Evolutionary conservation across 2,797 vertebrate species (phyloP).

Genomic region (Galago senegalensis): DNA sequence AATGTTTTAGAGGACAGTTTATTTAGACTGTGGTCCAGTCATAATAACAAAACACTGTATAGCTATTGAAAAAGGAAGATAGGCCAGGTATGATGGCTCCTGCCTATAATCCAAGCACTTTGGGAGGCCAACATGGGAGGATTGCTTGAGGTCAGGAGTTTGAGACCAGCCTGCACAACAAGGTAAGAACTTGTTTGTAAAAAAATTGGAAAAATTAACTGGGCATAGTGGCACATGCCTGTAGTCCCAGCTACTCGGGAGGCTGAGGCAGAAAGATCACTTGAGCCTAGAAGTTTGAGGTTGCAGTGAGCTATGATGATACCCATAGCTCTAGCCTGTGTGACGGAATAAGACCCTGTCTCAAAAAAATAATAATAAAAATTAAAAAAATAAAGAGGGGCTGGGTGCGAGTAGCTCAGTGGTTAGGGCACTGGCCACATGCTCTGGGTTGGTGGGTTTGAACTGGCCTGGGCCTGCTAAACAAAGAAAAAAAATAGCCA

Average conservation of each 20-base stretch:
- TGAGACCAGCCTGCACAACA: not conserved
- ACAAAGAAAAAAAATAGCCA: not conserved
- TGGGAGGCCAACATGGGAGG: not conserved
- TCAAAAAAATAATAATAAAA: not conserved
- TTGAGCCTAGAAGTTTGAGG: not conserved
- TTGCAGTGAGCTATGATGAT: not conserved
- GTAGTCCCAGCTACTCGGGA: not conserved
- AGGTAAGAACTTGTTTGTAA: not conserved
- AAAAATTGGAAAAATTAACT: not conserved
- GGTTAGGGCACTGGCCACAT: too few species aligned
- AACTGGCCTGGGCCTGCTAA: too few species aligned
- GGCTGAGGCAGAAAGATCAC: not conserved
- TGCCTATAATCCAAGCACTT: not conserved
- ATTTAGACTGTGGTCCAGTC: not conserved
- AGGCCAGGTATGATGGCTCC: not conserved
- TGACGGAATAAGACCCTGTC: not conserved
- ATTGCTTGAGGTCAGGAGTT: not conserved
- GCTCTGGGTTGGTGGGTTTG: too few species aligned
- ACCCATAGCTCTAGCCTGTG: not conserved
- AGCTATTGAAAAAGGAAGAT: not conserved
- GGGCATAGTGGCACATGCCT: not conserved
- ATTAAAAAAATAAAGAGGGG: too few species aligned
- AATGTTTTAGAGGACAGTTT: not conserved
- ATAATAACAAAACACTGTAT: not conserved
- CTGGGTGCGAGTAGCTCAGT: too few species aligned